Percentiles rank a stretch among this genome's conserved stretches.
phyloP scores from a whole-genome alignment of 2,888 invertebrate species.

The Cantharis nigra region DNA sequence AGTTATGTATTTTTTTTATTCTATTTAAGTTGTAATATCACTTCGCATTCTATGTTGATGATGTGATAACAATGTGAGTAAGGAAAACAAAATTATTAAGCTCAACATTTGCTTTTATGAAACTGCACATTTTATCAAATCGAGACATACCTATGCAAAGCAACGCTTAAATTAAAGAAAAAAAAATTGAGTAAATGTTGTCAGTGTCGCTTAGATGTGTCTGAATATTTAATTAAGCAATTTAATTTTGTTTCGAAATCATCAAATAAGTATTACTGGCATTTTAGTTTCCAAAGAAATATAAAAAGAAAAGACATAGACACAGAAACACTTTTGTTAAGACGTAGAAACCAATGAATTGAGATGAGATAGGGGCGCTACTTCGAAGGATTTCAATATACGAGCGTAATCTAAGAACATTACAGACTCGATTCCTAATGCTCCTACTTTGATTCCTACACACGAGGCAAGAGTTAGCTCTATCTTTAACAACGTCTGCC shows the following conservation, averaged over 20 bases:
- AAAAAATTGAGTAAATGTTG: neutral
- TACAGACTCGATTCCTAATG: constrained; percentile 43
- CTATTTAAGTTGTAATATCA: neutral
- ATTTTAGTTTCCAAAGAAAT: constrained; percentile 3
- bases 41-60: neutral
- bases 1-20: constrained; percentile 15
- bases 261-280: neutral
- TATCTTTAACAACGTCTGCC: constrained; percentile 27
- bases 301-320: constrained; percentile 14
- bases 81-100: neutral
- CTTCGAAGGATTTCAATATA: constrained; percentile 39
- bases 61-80: neutral
- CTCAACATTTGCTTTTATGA: neutral
- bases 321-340: constrained; percentile 39
- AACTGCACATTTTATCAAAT: neutral
- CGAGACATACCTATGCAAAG: neutral
- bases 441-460: constrained; percentile 43
- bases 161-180: neutral
- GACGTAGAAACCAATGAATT: constrained; percentile 45
- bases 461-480: constrained; percentile 36
- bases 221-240: neutral
- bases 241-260: neutral
- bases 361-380: constrained; percentile 40
- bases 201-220: neutral
- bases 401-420: constrained; percentile 43